Evolutionary conservation across 2,797 vertebrate genomes (phyloP), one percentile per base, ranked within the genome.

Genomic region (Etheostoma perlongum): DNA sequence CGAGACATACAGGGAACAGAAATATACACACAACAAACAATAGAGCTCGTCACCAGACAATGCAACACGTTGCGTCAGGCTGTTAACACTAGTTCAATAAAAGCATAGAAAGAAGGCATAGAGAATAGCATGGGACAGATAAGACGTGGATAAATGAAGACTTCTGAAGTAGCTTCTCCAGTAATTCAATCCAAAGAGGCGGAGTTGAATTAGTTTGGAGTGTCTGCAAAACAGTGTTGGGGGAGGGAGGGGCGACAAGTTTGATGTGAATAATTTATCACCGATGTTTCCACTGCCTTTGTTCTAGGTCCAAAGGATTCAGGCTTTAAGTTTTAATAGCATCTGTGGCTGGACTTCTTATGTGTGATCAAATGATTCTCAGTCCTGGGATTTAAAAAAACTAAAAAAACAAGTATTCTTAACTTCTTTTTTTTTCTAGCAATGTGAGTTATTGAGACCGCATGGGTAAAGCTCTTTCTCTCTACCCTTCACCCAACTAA

Each of bases 261-360:
- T 85, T 82, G 90, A 89, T 85, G 86, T 95, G 93, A 95, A 95
- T 95, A 92, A 95, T 95, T 95, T 89, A 95, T 94, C 81, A 92
- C 79, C 85, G 78, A 85, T 93, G 92, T 93, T 92, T 93, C 89
- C 44, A 77, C 82, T 85, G 81, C 83, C 93, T 95, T 95, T 95
- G 93, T 94, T 95, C 91, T 93, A 16, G 30, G 82, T 93, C 93
- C 93, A 95, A 91, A 92, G 86, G 90, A 94, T 91, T 83, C 42
- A 61, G 69, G 85, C 89, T 93, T 94, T 92, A 91, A 92, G 91
- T 91, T 93, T 92, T 93, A 91, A 93, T 92, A 91, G 79, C 86
- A 86, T 92, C 92, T 94, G 88, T 92, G 92, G 91, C 89, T 88
- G 83, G 89, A 93, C 87, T 92, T 93, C 92, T 94, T 93, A 93